Conservation (phyloP, 2,888 invertebrate species). For the Apamea epomidion region DNA sequence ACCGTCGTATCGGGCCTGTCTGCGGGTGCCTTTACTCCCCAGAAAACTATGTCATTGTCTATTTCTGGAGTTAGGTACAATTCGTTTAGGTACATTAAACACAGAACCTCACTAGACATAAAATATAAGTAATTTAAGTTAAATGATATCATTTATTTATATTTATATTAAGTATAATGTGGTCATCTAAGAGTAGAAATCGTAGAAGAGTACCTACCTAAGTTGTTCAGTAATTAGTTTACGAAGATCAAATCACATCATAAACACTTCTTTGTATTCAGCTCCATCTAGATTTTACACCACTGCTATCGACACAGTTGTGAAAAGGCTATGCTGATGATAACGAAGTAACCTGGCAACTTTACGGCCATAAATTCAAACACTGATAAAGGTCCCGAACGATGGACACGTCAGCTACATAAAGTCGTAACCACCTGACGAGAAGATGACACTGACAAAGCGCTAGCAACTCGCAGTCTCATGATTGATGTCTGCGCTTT, state of each 20-base stretch:
- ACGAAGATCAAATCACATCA: neutral
- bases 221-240: neutral
- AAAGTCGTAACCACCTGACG: constrained; percentile 25
- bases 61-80: neutral
- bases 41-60: neutral
- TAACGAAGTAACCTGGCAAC: constrained; percentile 1
- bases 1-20: too few relatives aligned
- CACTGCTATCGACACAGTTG: neutral
- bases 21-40: too few relatives aligned
- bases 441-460: constrained; percentile 83
- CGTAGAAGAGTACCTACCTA: neutral
- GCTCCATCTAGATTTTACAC: neutral
- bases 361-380: neutral
- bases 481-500: constrained; percentile 56
- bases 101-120: neutral
- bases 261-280: neutral
- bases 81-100: neutral
- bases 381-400: constrained; percentile 5
- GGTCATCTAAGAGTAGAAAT: neutral
- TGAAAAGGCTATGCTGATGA: neutral
- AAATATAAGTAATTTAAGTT: neutral
- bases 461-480: constrained; percentile 51
- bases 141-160: neutral
- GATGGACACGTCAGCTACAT: neutral
- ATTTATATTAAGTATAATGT: neutral